A percentile compares a stretch with the other conserved stretches of the same genome.
Conservation (phyloP, 2,113 vertebrate genomes). For the Rhegmatorhina hoffmannsi region DNA sequence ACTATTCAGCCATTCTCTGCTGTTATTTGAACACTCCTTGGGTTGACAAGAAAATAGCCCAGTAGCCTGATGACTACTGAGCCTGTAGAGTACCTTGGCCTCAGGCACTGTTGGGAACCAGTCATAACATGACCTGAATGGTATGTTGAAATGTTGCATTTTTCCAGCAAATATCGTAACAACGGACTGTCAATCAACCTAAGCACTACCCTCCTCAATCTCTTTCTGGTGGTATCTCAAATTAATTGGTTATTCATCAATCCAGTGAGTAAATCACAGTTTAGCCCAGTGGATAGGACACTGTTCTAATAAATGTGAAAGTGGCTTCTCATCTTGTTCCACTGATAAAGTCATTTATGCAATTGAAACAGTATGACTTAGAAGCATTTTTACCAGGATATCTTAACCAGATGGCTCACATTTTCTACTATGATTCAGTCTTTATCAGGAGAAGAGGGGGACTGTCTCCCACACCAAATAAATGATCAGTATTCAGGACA, state of each 20-base stretch:
- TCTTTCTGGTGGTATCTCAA: neutral
- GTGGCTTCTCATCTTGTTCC: neutral
- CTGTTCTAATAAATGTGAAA: neutral
- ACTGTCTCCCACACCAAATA: neutral
- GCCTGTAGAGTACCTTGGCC: neutral
- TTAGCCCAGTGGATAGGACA: neutral
- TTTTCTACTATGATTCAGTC: neutral
- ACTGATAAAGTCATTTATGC: neutral
- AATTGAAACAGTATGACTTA: neutral
- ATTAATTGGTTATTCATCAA: neutral
- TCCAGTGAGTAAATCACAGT: neutral
- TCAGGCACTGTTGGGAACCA: neutral
- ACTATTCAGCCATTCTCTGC: neutral
- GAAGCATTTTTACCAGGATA: neutral
- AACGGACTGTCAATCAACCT: neutral
- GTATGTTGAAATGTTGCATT: neutral
- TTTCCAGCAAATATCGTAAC: neutral
- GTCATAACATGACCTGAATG: neutral
- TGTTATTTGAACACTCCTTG: neutral
- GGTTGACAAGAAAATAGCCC: neutral
- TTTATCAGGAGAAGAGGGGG: neutral
- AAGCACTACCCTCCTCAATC: neutral
- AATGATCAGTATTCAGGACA: neutral
- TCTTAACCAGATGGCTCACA: neutral
- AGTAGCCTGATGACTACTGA: neutral